These are phyloP conservation scores for Olivierus martensii DNA, from an alignment of 1,140 invertebrate genomes.

Conservation along the genomic window DNA sequence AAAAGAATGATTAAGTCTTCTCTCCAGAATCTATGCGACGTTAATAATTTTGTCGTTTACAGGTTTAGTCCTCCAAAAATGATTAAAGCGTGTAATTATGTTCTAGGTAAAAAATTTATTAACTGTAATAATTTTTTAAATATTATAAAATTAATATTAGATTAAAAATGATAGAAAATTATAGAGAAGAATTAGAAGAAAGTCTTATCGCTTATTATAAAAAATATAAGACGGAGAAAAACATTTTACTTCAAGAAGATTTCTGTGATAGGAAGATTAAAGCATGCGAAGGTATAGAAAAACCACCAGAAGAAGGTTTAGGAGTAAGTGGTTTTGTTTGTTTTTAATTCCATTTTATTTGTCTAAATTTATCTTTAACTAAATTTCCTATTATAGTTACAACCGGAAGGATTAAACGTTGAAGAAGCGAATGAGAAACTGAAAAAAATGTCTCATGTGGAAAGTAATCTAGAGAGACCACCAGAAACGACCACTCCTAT, in stretches of 20 bases:
- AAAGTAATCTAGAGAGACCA: too few species aligned
- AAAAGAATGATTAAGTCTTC: conserved; percentile 1
- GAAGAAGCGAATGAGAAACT: too few species aligned
- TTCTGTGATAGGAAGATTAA: conserved; percentile 12
- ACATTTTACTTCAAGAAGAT: conserved; percentile 9
- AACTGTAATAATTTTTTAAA: too few species aligned
- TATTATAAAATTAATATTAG: too few species aligned
- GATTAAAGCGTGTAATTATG: conserved; percentile 17
- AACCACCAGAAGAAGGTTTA: conserved; percentile 9
- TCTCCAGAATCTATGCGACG: conserved; percentile 7
- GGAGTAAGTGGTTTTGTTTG: too few species aligned
- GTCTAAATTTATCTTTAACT: too few species aligned
- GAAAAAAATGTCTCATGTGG: too few species aligned
- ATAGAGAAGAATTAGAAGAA: conserved; percentile 6
- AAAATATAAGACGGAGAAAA: conserved; percentile 11
- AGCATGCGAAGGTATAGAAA: conserved; percentile 9
- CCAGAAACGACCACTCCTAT: too few species aligned
- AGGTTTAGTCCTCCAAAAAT: conserved; percentile 20
- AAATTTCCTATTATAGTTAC: too few species aligned
- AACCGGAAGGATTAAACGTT: too few species aligned
- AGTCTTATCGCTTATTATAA: conserved; percentile 8
- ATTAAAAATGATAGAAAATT: not conserved
- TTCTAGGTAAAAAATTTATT: conserved; percentile 8
- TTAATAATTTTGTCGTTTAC: conserved; percentile 17
- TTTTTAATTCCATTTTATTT: too few species aligned